Percentiles rank a stretch among this genome's conserved stretches.
Conservation (phyloP, 2,888 invertebrate species). For the Ectemnius lituratus region DNA sequence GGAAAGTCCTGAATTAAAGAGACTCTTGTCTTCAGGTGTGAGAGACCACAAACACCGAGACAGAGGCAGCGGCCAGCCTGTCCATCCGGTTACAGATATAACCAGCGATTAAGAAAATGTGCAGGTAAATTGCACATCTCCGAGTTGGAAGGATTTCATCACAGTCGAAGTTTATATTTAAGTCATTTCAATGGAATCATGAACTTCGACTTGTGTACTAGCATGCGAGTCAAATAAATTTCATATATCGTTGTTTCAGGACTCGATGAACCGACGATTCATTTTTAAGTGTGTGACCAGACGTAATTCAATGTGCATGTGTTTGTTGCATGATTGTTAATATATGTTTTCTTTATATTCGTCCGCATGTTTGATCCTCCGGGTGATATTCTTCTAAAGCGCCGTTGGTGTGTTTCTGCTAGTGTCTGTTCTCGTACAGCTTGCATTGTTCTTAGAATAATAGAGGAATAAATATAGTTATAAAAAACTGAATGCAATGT, state of each 20-base stretch:
- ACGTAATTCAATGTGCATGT: no score
- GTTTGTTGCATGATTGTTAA: no score
- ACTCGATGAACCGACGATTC: no score
- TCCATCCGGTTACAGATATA: slow-evolving; percentile 74
- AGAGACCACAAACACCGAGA: slow-evolving; percentile 53
- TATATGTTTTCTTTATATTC: no score
- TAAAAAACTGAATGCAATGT: neutral
- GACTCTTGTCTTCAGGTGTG: slow-evolving; percentile 54
- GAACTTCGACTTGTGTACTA: no score
- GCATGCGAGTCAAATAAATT: no score
- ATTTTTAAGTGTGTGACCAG: no score
- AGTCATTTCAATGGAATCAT: no score
- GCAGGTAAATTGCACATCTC: slow-evolving; percentile 58
- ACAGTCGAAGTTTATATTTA: no score
- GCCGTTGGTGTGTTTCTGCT: neutral
- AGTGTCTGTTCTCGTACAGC: neutral
- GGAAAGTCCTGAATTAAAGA: neutral
- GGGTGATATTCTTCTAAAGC: no score
- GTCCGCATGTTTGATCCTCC: neutral
- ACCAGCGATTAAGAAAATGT: slow-evolving; percentile 62
- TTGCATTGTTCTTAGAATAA: neutral
- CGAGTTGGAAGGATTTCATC: no score
- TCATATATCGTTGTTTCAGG: no score
- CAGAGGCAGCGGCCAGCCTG: slow-evolving; percentile 67
- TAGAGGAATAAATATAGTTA: neutral